A percentile compares a stretch with the other conserved stretches of the same genome.
Conservation (phyloP, 2,888 invertebrate species). For the Phasia obesa region DNA sequence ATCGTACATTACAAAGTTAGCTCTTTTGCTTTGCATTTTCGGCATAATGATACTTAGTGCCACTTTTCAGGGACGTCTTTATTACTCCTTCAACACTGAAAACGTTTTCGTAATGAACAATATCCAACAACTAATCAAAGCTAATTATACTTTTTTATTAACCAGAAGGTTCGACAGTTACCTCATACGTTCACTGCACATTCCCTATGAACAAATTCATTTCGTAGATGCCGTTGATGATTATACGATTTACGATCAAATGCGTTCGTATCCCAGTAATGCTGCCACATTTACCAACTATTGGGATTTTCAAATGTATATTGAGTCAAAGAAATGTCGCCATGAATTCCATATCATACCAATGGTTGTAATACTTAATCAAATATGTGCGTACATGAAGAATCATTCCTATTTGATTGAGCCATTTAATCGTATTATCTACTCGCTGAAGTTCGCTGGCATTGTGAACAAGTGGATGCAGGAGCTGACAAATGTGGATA, state of each 20-base stretch:
- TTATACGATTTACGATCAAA: constrained; percentile 39
- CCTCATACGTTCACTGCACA: constrained; percentile 41
- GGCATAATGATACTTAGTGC: constrained; percentile 50
- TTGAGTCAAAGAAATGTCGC: constrained; percentile 11
- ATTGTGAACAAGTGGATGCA: constrained; percentile 55
- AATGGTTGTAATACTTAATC: constrained; percentile 41
- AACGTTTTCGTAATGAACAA: background rate
- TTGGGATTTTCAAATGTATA: constrained; percentile 52
- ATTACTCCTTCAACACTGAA: constrained; percentile 47
- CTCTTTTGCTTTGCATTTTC: constrained; percentile 24
- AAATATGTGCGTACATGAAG: constrained; percentile 63
- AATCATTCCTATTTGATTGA: constrained; percentile 54
- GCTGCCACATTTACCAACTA: constrained; percentile 55
- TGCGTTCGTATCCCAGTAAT: constrained; percentile 13
- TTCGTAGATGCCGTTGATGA: constrained; percentile 13
- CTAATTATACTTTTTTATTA: constrained; percentile 56
- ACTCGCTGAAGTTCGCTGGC: constrained; percentile 31
- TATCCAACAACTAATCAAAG: constrained; percentile 26
- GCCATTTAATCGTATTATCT: constrained; percentile 48
- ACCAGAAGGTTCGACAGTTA: constrained; percentile 2
- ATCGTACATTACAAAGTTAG: background rate
- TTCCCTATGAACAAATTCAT: constrained; percentile 39
- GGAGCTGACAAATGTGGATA: constrained; percentile 6
- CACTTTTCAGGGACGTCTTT: constrained; percentile 58
- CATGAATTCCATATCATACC: constrained; percentile 44